A percentile compares a stretch with the other conserved stretches of the same genome.
Conservation (phyloP, 2,113 vertebrate species). For the Alethe castanea region DNA sequence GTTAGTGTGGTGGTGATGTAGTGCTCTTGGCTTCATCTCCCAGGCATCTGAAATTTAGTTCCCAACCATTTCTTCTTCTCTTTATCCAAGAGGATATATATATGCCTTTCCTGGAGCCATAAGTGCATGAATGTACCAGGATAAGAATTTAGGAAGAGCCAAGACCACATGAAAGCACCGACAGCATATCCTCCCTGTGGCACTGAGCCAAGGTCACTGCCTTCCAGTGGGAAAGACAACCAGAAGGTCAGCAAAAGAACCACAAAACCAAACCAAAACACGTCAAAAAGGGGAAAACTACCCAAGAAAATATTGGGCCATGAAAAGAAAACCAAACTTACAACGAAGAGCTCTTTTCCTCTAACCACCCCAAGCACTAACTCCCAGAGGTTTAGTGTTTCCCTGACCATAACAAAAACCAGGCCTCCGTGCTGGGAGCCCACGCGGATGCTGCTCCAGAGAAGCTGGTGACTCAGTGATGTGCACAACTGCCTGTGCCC, state of each 20-base stretch:
- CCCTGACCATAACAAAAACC: slow-evolving; percentile 7
- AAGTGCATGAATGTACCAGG: background rate
- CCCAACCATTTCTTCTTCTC: background rate
- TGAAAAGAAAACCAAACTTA: slow-evolving; percentile 9
- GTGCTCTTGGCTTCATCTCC: background rate
- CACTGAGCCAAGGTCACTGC: background rate
- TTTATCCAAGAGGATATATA: background rate
- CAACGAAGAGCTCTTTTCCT: background rate
- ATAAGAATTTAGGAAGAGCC: background rate
- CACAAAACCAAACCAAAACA: slow-evolving; percentile 48
- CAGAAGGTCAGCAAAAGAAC: slow-evolving; percentile 49
- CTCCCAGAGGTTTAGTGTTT: background rate
- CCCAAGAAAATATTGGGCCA: slow-evolving; percentile 3
- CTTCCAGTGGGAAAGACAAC: slow-evolving; percentile 55
- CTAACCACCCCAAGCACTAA: background rate
- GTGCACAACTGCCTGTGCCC: background rate
- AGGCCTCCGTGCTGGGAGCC: background rate
- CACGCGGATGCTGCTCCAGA: background rate
- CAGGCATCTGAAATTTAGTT: background rate
- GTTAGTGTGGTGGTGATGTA: background rate
- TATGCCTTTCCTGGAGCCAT: background rate
- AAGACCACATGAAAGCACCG: slow-evolving; percentile 15
- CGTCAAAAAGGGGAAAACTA: slow-evolving; percentile 53
- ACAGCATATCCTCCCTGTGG: background rate
- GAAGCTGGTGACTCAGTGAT: slow-evolving; percentile 41